A percentile compares a stretch with the other conserved stretches of the same genome.
phyloP scores from a whole-genome alignment of 2,888 invertebrate genomes.

The Aphodius sticticus region DNA sequence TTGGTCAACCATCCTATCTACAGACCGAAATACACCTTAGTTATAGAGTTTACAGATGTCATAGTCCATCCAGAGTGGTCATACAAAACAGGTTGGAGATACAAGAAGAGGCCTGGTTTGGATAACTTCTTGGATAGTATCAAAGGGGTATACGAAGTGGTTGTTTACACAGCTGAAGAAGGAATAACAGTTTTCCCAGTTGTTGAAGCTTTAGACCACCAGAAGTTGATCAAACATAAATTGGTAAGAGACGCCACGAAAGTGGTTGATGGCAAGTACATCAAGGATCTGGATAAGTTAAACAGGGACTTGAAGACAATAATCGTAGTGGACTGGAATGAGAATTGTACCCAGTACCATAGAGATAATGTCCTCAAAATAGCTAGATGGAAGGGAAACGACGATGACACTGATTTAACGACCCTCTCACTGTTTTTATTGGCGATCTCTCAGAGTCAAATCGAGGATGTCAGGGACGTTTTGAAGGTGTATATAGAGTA shows the following conservation, averaged over 20 bases:
- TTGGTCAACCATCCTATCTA: constrained; percentile 88
- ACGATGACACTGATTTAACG: constrained; percentile 86
- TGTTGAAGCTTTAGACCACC: constrained; percentile 90
- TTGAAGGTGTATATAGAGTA: constrained; percentile 91
- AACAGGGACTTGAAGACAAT: constrained; percentile 87
- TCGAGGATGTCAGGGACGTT: constrained; percentile 93
- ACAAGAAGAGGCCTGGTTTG: constrained; percentile 95
- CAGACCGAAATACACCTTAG: constrained; percentile 95
- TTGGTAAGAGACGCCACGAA: constrained; percentile 95
- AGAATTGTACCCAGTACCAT: constrained; percentile 84
- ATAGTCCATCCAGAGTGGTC: constrained; percentile 99
- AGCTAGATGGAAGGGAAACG: constrained; percentile 91
- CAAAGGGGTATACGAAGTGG: constrained; percentile 83
- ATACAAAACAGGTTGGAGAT: constrained; percentile 97
- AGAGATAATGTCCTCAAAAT: constrained; percentile 88
- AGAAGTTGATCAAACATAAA: constrained; percentile 86
- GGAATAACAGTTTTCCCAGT: constrained; percentile 95
- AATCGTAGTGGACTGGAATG: constrained; percentile 95
- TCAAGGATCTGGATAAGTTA: constrained; percentile 87
- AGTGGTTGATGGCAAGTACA: constrained; percentile 92
- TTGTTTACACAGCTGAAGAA: constrained; percentile 94
- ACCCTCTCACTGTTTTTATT: constrained; percentile 92
- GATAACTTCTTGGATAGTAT: constrained; percentile 85
- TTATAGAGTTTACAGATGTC: constrained; percentile 95
- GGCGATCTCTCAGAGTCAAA: constrained; percentile 87